phyloP scores from a whole-genome alignment of 30 jellyfish, hydroid and myxozoan genomes.

The Hydra vulgaris region DNA sequence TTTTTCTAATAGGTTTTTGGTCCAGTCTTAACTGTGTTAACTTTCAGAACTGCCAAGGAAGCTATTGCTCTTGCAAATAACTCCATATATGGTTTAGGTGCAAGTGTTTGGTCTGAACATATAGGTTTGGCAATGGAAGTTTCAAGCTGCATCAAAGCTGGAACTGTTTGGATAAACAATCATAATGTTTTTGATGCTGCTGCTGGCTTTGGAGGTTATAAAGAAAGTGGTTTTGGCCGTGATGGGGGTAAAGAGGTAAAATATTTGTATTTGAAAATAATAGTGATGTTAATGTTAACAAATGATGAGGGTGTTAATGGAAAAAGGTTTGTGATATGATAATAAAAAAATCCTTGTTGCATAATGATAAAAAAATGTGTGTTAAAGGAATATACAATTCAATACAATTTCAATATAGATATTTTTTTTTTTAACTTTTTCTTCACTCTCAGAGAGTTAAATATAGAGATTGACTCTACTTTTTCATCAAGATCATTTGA shows the following conservation, averaged over 20 bases:
- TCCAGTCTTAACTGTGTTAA: constrained; percentile 73
- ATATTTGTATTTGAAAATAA: neutral
- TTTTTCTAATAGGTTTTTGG: constrained; percentile 65
- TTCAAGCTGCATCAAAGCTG: constrained; percentile 83
- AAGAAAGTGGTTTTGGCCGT: constrained; percentile 89
- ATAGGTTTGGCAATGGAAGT: constrained; percentile 97
- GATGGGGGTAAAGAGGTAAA: constrained; percentile 97
- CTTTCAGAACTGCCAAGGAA: constrained; percentile 94
- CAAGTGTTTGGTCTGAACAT: constrained; percentile 94
- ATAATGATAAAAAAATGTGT: no score
- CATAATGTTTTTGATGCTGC: constrained; percentile 93
- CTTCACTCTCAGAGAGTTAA: no score
- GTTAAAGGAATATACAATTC: no score
- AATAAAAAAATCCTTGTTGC: no score
- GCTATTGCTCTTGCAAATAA: constrained; percentile 80
- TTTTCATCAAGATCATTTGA: no score
- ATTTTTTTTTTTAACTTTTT: no score
- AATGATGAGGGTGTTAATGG: no score
- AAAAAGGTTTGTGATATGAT: no score
- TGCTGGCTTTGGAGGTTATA: constrained; percentile 89
- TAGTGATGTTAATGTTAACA: no score
- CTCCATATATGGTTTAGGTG: constrained; percentile 83
- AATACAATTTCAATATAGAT: no score
- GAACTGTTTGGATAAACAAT: constrained; percentile 87
- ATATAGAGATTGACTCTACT: no score